Evolutionary conservation across 2,797 vertebrate genomes (phyloP).

Genomic region (Alauda arvensis): DNA sequence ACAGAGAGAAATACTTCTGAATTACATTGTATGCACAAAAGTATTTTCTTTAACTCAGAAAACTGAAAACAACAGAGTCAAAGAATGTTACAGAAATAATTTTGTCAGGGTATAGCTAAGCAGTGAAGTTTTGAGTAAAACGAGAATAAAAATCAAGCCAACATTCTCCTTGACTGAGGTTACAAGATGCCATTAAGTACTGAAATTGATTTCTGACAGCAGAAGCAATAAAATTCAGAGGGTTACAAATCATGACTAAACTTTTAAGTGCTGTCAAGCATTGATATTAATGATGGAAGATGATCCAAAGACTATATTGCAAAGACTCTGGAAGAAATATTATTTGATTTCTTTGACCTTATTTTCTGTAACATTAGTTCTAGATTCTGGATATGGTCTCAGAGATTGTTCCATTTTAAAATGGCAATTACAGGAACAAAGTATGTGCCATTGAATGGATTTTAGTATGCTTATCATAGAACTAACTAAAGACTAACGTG

Average conservation of each 20-base stretch:
- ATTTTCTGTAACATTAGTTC: conserved; percentile 19
- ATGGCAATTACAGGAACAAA: neutral
- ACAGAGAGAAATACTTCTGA: neutral
- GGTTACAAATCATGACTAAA: conserved; percentile 1
- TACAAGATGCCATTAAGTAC: neutral
- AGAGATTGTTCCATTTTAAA: neutral
- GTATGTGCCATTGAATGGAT: neutral
- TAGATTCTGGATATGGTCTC: neutral
- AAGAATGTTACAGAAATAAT: neutral
- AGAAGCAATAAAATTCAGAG: neutral
- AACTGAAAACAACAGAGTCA: neutral
- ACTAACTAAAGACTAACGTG: neutral
- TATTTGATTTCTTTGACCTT: neutral
- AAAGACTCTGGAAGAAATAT: neutral
- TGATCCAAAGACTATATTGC: neutral
- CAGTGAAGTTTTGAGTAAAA: neutral
- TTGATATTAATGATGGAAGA: neutral
- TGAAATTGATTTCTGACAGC: neutral
- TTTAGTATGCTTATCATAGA: neutral
- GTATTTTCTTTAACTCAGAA: neutral
- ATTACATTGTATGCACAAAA: neutral
- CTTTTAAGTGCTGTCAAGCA: neutral
- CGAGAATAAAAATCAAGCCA: neutral
- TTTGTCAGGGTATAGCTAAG: neutral
- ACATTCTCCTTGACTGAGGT: conserved; percentile 7